Conservation (phyloP, 1,140 invertebrate genomes). For the Papilio polytes region DNA sequence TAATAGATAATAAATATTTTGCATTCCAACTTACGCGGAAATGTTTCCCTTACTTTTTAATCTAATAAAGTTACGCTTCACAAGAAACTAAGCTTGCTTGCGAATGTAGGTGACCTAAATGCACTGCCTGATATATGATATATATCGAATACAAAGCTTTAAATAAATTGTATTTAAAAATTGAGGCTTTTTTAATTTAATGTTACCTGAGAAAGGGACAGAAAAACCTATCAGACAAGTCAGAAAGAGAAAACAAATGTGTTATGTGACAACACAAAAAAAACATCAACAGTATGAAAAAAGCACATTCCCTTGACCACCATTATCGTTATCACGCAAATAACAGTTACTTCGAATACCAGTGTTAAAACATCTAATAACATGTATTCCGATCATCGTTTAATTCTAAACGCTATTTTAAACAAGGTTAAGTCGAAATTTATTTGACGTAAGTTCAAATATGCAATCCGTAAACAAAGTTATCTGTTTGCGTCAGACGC, state of each 20-base stretch:
- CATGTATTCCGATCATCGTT: neutral
- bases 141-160: neutral
- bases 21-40: neutral
- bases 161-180: neutral
- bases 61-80: neutral
- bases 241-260: neutral
- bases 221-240: neutral
- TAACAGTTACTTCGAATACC: neutral
- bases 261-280: too few species aligned
- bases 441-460: constrained; percentile 18
- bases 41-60: constrained; percentile 7
- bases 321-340: neutral
- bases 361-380: neutral
- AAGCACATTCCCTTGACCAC: neutral
- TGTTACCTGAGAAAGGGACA: neutral
- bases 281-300: neutral
- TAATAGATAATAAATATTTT: neutral
- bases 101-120: neutral
- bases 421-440: constrained; percentile 24
- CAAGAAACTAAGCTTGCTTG: neutral
- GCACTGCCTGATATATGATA: neutral
- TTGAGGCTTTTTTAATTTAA: neutral
- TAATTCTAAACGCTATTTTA: constrained; percentile 10
- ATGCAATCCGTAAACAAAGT: constrained; percentile 30
- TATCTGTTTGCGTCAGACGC: constrained; percentile 10